Conservation (phyloP, 2,888 invertebrate genomes). For the Apodemia zela region DNA sequence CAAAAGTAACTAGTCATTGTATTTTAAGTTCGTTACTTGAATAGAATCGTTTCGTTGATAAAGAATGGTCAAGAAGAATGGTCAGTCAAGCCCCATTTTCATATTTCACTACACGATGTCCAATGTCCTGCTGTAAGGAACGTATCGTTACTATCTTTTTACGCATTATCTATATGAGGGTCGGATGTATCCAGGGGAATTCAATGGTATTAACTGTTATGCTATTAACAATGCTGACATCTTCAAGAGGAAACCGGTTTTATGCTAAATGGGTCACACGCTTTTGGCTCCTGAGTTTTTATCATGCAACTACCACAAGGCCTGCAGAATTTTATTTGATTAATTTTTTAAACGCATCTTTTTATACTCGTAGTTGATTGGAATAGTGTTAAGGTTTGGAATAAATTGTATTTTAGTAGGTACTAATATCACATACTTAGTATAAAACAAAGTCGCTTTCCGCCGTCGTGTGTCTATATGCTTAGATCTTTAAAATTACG, state of each 20-base stretch:
- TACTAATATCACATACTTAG: too few relatives aligned
- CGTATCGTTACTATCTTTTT: slow-evolving; percentile 71
- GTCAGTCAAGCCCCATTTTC: slow-evolving; percentile 57
- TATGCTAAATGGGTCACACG: slow-evolving; percentile 78
- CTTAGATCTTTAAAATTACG: too few relatives aligned
- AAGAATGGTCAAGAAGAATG: slow-evolving; percentile 58
- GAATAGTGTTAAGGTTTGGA: background rate
- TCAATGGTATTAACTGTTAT: slow-evolving; percentile 73
- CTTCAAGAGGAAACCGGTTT: slow-evolving; percentile 77
- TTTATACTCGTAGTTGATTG: slow-evolving; percentile 21
- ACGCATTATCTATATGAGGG: slow-evolving; percentile 71
- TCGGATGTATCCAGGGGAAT: slow-evolving; percentile 65
- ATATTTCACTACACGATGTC: slow-evolving; percentile 64
- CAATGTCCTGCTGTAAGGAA: slow-evolving; percentile 52
- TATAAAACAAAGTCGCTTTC: too few relatives aligned
- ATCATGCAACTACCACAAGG: slow-evolving; percentile 26
- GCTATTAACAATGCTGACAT: slow-evolving; percentile 68
- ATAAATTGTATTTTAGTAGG: too few relatives aligned
- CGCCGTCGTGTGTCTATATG: too few relatives aligned
- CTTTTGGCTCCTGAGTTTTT: slow-evolving; percentile 70
- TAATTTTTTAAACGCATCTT: background rate
- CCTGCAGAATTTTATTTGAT: slow-evolving; percentile 14
- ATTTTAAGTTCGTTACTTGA: slow-evolving; percentile 52
- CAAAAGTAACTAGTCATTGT: slow-evolving; percentile 41
- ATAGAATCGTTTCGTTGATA: slow-evolving; percentile 35